Percentiles rank a stretch among this genome's conserved stretches.
Conservation (phyloP, 2,113 vertebrate genomes). For the Cercopithecus mona region DNA sequence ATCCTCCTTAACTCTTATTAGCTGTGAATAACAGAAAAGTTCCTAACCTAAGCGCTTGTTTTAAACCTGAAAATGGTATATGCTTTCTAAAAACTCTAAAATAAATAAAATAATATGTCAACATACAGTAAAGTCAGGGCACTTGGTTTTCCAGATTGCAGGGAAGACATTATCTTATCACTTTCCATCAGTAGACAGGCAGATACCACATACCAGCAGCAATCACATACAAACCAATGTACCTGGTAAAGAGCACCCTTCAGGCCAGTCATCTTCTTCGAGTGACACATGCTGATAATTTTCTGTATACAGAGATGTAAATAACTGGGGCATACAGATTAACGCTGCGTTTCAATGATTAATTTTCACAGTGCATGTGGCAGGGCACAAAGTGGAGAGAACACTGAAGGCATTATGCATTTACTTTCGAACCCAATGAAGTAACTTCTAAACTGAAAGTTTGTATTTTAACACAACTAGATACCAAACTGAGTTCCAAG, state of each 20-base stretch:
- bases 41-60: background rate
- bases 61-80: background rate
- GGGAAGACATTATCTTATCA: accelerated
- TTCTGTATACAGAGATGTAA: background rate
- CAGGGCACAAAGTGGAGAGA: accelerated
- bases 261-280: accelerated
- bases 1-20: background rate
- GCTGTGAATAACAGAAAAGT: background rate
- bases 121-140: accelerated
- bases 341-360: accelerated
- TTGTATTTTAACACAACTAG: background rate
- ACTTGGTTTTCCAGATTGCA: accelerated
- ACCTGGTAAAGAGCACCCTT: accelerated
- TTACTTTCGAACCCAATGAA: accelerated
- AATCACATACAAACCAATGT: accelerated
- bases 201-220: accelerated
- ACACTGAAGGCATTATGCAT: accelerated
- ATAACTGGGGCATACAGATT: accelerated
- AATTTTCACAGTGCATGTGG: accelerated
- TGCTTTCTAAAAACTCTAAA: background rate
- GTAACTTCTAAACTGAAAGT: background rate
- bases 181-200: accelerated
- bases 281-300: accelerated
- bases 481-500: accelerated
- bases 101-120: accelerated